Base-by-base conservation (phyloP, 2,113 vertebrate genomes). In the Pholis gunnellus region DNA sequence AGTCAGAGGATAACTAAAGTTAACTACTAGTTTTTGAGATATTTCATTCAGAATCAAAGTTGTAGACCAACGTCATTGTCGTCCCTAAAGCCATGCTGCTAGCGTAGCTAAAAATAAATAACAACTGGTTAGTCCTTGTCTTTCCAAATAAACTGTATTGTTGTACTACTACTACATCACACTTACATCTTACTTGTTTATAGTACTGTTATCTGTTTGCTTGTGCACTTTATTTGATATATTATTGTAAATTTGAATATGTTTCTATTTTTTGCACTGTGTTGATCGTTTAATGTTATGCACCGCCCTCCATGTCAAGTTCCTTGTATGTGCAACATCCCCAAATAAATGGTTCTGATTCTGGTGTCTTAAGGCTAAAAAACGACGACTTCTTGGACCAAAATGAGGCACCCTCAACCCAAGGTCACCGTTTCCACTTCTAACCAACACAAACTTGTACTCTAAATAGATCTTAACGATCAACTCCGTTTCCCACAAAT, bases 391-490 rank as follows among this genome's bases (percentile, higher is more conserved):
- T 0, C 52, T 34, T 34, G 5, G 34, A 34, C 34, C 34, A 34
- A 34, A 34, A 34, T 34, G 34, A 34, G 34, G 34, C 34, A 34
- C 73, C 72, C 42, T 13, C 29, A 68, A 54, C 18, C 22, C 22
- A 68, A 68, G 56, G 54, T 60, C 17, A 59, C 5, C 4, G 17
- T 65, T 27, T 52, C 27, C 25, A 34, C 6, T 50, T 71, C 17
- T 7, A 72, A 40, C 18, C 15, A 56, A 72, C 36, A 42, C 60
- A 67, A 44, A 57, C 22, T 36, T 38, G 36, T 42, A 31, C 40
- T 31, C 54, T 31, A 48, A 80, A 69, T 68, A 69, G 60, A 71
- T 73, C 48, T 38, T 18, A 25, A 75, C 56, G 17, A 22, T n/a
- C 11, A 9, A 7, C 70, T 64, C 18, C 0, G 2, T 34, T 83